Evolutionary conservation across 2,113 vertebrate genomes (phyloP).

Genomic region (Zapornia atra): DNA sequence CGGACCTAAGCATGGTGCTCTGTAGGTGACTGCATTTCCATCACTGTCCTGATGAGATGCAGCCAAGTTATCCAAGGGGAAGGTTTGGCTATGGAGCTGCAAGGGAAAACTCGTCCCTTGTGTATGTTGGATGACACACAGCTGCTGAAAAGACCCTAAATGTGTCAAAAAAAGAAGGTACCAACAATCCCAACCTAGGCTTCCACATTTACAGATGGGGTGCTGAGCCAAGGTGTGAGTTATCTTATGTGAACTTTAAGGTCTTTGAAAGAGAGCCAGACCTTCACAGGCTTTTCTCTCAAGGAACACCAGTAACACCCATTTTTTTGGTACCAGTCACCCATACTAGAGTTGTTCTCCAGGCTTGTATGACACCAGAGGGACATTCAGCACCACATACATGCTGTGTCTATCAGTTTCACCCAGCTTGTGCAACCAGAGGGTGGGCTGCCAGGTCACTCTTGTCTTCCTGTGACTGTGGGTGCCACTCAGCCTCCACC

Average conservation of each 20-base stretch:
- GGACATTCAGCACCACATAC: rapidly evolving
- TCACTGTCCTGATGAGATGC: rapidly evolving
- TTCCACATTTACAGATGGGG: not conserved
- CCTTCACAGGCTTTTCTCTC: not conserved
- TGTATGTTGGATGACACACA: not conserved
- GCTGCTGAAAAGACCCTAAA: not conserved
- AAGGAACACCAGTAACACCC: not conserved
- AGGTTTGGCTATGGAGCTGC: not conserved
- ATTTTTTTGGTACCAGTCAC: not conserved
- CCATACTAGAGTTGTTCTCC: rapidly evolving
- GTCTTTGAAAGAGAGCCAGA: not conserved
- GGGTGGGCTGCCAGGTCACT: not conserved
- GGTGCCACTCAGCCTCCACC: not conserved
- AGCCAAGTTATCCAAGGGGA: not conserved
- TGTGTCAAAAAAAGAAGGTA: not conserved
- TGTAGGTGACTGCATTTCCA: not conserved
- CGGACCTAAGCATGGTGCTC: not conserved
- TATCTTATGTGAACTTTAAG: not conserved
- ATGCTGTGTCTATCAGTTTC: not conserved
- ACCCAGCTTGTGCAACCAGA: not conserved
- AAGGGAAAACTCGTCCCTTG: not conserved
- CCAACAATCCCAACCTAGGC: not conserved
- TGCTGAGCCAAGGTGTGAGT: not conserved
- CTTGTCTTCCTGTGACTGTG: not conserved
- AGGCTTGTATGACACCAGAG: not conserved